phyloP scores from a whole-genome alignment of 2,113 vertebrate genomes.

The Antennarius striatus region DNA sequence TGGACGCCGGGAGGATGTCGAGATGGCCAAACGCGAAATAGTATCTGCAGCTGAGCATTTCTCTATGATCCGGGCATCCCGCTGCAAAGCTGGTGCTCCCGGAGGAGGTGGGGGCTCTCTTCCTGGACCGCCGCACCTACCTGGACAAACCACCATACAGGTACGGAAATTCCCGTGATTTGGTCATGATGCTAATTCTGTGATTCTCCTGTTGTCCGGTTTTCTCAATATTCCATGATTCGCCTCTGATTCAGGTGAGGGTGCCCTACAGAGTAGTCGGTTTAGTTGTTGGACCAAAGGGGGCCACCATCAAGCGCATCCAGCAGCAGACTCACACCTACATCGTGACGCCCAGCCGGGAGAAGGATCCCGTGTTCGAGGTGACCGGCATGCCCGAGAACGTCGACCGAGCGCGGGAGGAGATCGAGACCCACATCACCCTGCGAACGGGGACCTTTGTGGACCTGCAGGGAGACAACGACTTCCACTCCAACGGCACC shows the following conservation, averaged over 20 bases:
- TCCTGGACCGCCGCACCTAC: slow-evolving; percentile 90
- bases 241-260: slow-evolving; percentile 81
- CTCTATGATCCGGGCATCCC: slow-evolving; percentile 93
- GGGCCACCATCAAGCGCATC: slow-evolving; percentile 97
- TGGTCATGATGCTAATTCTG: no score
- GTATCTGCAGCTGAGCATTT: slow-evolving; percentile 95
- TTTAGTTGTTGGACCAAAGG: slow-evolving; percentile 95
- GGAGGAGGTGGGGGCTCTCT: slow-evolving; percentile 71
- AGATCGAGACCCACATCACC: slow-evolving; percentile 98
- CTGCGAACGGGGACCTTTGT: slow-evolving; percentile 92
- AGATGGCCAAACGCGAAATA: slow-evolving; percentile 96
- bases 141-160: slow-evolving; percentile 96
- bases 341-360: slow-evolving; percentile 94
- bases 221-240: no score
- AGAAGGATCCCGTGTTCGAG: slow-evolving; percentile 96
- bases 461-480: slow-evolving; percentile 90
- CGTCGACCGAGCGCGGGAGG: slow-evolving; percentile 92
- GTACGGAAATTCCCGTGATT: slow-evolving; percentile 67
- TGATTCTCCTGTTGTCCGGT: no score
- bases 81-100: slow-evolving; percentile 82
- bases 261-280: slow-evolving; percentile 97
- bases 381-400: slow-evolving; percentile 98
- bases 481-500: slow-evolving; percentile 97
- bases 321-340: slow-evolving; percentile 98
- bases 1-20: slow-evolving; percentile 93